These are phyloP conservation scores for Pomatostomus ruficeps DNA, from an alignment of 2,113 vertebrate species.

Conservation along the genomic window DNA sequence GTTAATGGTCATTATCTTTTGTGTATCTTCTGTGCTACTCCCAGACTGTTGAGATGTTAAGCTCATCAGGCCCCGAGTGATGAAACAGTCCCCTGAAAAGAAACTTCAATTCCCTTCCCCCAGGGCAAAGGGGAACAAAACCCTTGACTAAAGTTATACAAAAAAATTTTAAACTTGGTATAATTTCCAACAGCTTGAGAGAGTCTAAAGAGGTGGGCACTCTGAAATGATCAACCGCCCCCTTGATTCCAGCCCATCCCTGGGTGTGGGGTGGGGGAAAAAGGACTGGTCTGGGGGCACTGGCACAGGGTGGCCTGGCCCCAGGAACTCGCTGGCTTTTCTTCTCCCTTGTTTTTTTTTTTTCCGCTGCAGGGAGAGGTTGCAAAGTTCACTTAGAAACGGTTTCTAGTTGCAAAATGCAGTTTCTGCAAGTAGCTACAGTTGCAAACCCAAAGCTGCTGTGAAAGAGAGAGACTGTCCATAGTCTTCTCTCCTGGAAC, in stretches of 20 bases:
- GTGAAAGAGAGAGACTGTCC: not conserved
- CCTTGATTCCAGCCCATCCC: not conserved
- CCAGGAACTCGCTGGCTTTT: fast-evolving
- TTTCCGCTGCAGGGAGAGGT: not conserved
- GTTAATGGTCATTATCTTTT: not conserved
- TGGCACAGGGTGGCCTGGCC: not conserved
- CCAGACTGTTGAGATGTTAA: not conserved
- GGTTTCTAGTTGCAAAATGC: not conserved
- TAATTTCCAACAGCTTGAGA: not conserved
- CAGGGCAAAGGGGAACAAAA: fast-evolving
- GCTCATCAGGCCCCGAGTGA: not conserved
- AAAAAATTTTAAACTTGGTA: no score
- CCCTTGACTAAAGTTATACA: not conserved
- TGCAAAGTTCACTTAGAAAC: not conserved
- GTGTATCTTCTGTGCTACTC: not conserved
- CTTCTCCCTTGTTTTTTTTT: not conserved
- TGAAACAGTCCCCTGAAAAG: not conserved
- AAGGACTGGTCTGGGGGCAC: fast-evolving
- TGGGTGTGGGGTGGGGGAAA: not conserved
- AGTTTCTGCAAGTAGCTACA: not conserved
- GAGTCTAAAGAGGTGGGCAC: not conserved
- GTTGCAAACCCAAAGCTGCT: not conserved
- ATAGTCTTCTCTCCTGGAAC: fast-evolving
- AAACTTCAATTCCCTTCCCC: not conserved
- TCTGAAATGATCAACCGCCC: not conserved